Evolutionary conservation across 2,888 invertebrate species (phyloP), one percentile per base, ranked within the genome.

Genomic region (Portevinia maculata): DNA sequence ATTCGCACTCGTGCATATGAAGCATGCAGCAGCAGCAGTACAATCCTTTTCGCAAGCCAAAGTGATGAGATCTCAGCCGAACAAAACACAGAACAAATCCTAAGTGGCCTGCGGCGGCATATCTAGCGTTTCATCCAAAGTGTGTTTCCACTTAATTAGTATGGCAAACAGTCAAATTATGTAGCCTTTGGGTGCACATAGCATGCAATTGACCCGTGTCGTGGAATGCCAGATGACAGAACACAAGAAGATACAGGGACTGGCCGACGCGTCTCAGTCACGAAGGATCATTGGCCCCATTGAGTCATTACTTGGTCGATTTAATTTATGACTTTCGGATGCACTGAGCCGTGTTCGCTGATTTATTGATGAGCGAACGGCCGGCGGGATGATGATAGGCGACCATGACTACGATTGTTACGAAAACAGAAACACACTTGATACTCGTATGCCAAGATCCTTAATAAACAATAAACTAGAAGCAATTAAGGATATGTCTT

Each of bases 71-170:
- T 73, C 75, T 52, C 2, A 9, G 55, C 52, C 53, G 24, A 41
- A 55, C 7, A 15, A 7, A 7, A 7, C 44, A 24, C 46, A 55
- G 64, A 52, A 48, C 21, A 37, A 52, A 65, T 70, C 62, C 67
- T 41, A 48, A 62, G 24, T 37, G 60, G 57, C 57, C 74, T 1
- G 32, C 53, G 30, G 70, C 52, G 70, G 67, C 57, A 13, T 32
- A 39, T 79, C 74, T 74, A 64, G 55, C 60, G 41, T 55, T 64
- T 15, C 32, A n/a, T 19, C 21, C 57, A 57, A 57, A 75, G 52
- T 75, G 64, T 81, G 75, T 70, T 81, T 75, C 81, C 70, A 81
- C 81, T 81, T 81, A 81, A 81, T 81, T 81, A 81, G 79, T 75
- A 81, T 70, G 69, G 79, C 75, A 75, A 75, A 69, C 75, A 81